A percentile compares a stretch with the other conserved stretches of the same genome.
These are phyloP conservation scores for Drosophila parabipectinata DNA, from an alignment of 1,140 invertebrate genomes.

Conservation along the genomic window DNA sequence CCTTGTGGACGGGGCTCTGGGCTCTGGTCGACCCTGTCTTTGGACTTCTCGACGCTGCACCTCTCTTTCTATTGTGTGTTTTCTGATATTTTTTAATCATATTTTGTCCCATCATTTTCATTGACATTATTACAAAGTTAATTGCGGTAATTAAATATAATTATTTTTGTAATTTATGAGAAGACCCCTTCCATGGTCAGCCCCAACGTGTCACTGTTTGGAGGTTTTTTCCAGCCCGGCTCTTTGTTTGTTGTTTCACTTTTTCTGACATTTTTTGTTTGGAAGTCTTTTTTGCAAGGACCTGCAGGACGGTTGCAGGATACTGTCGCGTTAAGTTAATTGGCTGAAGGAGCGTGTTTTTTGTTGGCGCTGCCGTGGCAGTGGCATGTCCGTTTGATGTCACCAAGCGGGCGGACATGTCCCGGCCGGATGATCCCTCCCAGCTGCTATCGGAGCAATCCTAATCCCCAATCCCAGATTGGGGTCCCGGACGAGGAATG, in stretches of 20 bases:
- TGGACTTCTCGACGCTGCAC: background rate
- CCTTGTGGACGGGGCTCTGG: slow-evolving; percentile 35
- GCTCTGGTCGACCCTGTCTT: slow-evolving; percentile 12
- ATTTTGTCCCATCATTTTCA: slow-evolving; percentile 80
- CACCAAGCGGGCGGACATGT: slow-evolving; percentile 57
- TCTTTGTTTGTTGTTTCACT: slow-evolving; percentile 45
- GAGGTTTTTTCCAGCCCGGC: slow-evolving; percentile 30
- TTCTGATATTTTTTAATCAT: slow-evolving; percentile 57
- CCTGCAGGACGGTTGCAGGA: slow-evolving; percentile 47
- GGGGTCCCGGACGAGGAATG: slow-evolving; percentile 55
- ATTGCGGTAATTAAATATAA: slow-evolving; percentile 80
- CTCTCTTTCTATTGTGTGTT: slow-evolving; percentile 36
- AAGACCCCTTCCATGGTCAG: slow-evolving; percentile 72
- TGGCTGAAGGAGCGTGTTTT: slow-evolving; percentile 37
- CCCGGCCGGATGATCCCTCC: slow-evolving; percentile 38
- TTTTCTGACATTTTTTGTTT: slow-evolving; percentile 52
- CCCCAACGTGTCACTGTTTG: slow-evolving; percentile 34
- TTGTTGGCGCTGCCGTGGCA: slow-evolving; percentile 52
- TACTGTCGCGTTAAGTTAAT: slow-evolving; percentile 78
- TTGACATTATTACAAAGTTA: slow-evolving; percentile 82
- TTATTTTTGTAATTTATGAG: slow-evolving; percentile 80
- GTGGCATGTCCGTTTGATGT: slow-evolving; percentile 78
- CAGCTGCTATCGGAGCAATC: slow-evolving; percentile 25
- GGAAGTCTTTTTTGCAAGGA: slow-evolving; percentile 59
- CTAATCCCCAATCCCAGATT: slow-evolving; percentile 35